Evolutionary conservation across 2,113 vertebrate species (phyloP).

Genomic region (Gnathonemus longibarbis): DNA sequence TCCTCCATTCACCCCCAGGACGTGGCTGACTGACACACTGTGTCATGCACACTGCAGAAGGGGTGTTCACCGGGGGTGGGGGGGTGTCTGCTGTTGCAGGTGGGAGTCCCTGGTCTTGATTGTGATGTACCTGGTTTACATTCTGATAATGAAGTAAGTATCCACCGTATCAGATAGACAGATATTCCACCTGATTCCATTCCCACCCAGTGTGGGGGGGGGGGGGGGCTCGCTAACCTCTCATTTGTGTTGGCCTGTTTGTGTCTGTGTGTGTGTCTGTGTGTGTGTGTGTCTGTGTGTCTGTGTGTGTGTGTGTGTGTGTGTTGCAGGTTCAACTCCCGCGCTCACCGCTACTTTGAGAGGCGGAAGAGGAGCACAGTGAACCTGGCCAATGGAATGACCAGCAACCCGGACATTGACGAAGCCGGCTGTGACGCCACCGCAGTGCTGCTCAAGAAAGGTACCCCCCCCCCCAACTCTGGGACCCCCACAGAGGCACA

Average conservation of each 20-base stretch:
- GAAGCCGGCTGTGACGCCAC: slow-evolving; percentile 81
- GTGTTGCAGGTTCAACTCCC: slow-evolving; percentile 63
- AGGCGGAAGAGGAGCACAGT: slow-evolving; percentile 68
- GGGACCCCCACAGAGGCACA: background rate
- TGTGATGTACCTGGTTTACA: slow-evolving; percentile 84
- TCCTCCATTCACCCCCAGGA: background rate
- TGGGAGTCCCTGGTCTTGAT: slow-evolving; percentile 87
- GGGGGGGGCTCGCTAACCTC: background rate
- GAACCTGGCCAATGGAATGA: slow-evolving; percentile 79
- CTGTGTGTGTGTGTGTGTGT: background rate
- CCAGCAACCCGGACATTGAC: slow-evolving; percentile 76
- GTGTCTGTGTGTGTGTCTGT: background rate
- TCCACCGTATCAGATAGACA: background rate
- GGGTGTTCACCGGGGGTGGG: background rate
- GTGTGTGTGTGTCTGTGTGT: background rate
- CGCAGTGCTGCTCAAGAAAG: slow-evolving; percentile 87
- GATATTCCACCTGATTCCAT: background rate
- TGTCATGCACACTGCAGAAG: background rate
- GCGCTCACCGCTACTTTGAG: slow-evolving; percentile 76
- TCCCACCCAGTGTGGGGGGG: background rate
- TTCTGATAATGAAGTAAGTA: slow-evolving; percentile 94
- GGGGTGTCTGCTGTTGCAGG: slow-evolving; percentile 54
- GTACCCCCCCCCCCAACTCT: slow-evolving; percentile 43
- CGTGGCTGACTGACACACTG: background rate
- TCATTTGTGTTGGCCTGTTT: background rate